Conservation (phyloP, 2,888 invertebrate genomes). For the Ptilodon capucinus region DNA sequence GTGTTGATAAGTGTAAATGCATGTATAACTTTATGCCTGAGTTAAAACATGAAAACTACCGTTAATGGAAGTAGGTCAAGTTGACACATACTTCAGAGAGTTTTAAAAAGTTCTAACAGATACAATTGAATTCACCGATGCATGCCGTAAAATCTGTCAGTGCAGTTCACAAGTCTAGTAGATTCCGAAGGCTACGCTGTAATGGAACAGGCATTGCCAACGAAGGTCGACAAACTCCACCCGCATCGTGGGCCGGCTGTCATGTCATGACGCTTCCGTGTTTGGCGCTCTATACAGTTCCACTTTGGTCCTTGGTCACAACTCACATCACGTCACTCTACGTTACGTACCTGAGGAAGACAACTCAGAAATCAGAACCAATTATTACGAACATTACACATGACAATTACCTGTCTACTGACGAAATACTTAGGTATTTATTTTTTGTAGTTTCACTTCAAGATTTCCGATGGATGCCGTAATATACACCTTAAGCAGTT, state of each 20-base stretch:
- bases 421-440: no score
- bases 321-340: background rate
- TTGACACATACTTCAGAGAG: no score
- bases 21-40: no score
- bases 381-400: background rate
- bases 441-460: no score
- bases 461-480: no score
- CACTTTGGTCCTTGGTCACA: conserved; percentile 37
- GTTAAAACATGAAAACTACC: no score
- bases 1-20: no score
- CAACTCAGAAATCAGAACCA: no score
- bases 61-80: no score
- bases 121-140: background rate
- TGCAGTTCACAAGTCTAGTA: conserved; percentile 26
- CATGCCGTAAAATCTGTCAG: background rate
- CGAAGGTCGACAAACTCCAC: conserved; percentile 65
- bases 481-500: no score
- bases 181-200: conserved; percentile 29
- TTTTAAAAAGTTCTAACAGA: no score
- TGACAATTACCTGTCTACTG: no score
- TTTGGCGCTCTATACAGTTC: conserved; percentile 43
- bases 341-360: background rate
- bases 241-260: conserved; percentile 32
- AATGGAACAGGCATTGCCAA: conserved; percentile 44
- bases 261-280: conserved; percentile 52